phyloP scores from a whole-genome alignment of 1,140 invertebrate genomes.

The Cephus cinctus region DNA sequence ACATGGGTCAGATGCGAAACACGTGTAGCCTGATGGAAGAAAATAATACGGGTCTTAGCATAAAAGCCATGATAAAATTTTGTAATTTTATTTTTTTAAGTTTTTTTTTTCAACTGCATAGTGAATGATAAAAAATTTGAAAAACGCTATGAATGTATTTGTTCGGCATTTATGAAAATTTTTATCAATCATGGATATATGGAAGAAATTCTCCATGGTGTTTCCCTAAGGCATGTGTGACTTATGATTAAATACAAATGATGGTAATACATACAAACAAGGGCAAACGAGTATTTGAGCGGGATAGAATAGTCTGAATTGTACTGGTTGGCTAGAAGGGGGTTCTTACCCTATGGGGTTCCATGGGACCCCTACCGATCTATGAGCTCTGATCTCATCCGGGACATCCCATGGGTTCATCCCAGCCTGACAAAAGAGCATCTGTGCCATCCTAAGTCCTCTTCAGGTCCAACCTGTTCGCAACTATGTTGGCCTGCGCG shows the following conservation, averaged over 20 bases:
- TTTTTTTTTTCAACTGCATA: too few species aligned
- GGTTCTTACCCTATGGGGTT: constrained; percentile 30
- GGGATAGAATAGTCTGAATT: constrained; percentile 45
- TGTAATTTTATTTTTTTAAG: too few species aligned
- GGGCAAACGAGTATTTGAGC: constrained; percentile 54
- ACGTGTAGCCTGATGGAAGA: too few species aligned
- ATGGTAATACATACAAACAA: constrained; percentile 52
- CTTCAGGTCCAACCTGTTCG: constrained; percentile 38
- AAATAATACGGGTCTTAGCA: too few species aligned
- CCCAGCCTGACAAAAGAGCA: constrained; percentile 48
- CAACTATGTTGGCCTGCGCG: constrained; percentile 32
- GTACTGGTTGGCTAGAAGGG: constrained; percentile 21
- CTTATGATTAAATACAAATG: constrained; percentile 26
- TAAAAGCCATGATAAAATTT: too few species aligned
- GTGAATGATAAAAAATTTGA: too few species aligned
- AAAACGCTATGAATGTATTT: too few species aligned
- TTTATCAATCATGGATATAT: too few species aligned
- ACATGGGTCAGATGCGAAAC: too few species aligned
- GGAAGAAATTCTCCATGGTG: too few species aligned
- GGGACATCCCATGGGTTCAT: constrained; percentile 30
- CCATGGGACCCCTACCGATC: constrained; percentile 37
- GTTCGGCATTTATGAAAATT: too few species aligned
- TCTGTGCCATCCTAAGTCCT: constrained; percentile 37
- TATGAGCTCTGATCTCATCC: constrained; percentile 38
- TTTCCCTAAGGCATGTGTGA: too few species aligned